Evolutionary conservation across 2,113 vertebrate species (phyloP), one percentile per base, ranked within the genome.

Genomic region (Pseudorhombus dupliciocellatus): DNA sequence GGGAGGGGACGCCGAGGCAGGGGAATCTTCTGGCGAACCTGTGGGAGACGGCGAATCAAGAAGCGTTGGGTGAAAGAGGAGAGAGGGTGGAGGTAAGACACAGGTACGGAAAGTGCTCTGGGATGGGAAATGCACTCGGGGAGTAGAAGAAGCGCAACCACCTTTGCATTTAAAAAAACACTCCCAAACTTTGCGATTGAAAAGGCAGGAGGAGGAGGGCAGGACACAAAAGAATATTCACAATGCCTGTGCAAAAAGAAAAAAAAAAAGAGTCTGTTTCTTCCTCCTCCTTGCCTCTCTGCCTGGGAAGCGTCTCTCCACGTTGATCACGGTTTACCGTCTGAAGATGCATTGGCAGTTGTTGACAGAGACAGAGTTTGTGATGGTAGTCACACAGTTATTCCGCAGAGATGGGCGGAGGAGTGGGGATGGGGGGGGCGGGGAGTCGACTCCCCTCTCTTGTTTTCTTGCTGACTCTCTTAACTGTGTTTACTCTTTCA

Each of bases 181-280:
- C 68, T 83, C 78, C 66, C 76, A 80, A 90, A 91, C 85, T 91
- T 92, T 91, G 72, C 84, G 73, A 83, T 89, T 86, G 85, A 82
- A 92, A 91, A 91, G 86, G 72, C 71, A 72, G 80, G 80, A 87
- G 81, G 69, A 58, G 81, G 88, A 76, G 90, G 75, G 77, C 76
- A 79, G 73, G 88, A 90, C 82, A 93, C 90, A 92, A 92, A 93
- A 89, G 87, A 92, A 92, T 89, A 88, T 90, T 92, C 87, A 91
- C 87, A 92, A 88, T 87, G 82, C 84, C 58, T 58, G 72, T 65
- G 79, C 70, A 81, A 56, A 70, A 74, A 83, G 86, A 86, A 74
- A 70, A 73, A 40, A 42, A 84, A 77, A 78, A 70, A 79, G 26
- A 75, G 68, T 62, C 3, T 8, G 48, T 80, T 85, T 88, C 81